A percentile compares a stretch with the other conserved stretches of the same genome.
These are phyloP conservation scores for Lethocerus indicus DNA, from an alignment of 1,140 invertebrate genomes.

Conservation along the genomic window DNA sequence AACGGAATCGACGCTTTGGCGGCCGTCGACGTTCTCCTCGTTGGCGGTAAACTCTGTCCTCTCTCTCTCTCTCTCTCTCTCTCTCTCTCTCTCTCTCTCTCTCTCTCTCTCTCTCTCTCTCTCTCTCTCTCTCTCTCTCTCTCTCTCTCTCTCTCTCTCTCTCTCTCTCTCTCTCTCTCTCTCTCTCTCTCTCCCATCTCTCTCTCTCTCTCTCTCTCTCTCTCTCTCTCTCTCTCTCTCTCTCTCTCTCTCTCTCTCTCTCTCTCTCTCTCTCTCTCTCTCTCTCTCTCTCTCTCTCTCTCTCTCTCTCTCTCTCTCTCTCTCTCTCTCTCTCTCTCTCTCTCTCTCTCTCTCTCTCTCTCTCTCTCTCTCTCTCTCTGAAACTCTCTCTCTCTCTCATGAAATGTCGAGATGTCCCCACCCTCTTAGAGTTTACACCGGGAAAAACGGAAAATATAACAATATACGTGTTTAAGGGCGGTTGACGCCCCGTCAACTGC, in stretches of 20 bases:
- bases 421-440: not conserved
- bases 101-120: too few relatives aligned
- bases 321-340: slow-evolving; percentile 9
- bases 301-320: slow-evolving; percentile 8
- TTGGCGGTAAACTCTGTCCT: not conserved
- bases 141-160: too few relatives aligned
- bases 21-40: too few relatives aligned
- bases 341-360: slow-evolving; percentile 8
- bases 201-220: slow-evolving; percentile 5
- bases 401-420: not conserved
- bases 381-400: slow-evolving; percentile 1
- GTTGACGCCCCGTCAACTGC: too few relatives aligned
- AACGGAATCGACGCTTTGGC: not conserved
- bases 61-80: too few relatives aligned
- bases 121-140: too few relatives aligned
- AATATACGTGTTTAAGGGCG: too few relatives aligned
- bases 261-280: slow-evolving; percentile 5
- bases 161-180: too few relatives aligned
- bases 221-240: slow-evolving; percentile 1
- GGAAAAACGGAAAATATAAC: too few relatives aligned
- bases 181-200: slow-evolving; percentile 1
- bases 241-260: slow-evolving; percentile 2
- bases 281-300: slow-evolving; percentile 3
- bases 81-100: too few relatives aligned
- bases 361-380: slow-evolving; percentile 9